phyloP scores from a whole-genome alignment of 35 echinoderm and acorn worm species.

The Eucidaris tribuloides region DNA sequence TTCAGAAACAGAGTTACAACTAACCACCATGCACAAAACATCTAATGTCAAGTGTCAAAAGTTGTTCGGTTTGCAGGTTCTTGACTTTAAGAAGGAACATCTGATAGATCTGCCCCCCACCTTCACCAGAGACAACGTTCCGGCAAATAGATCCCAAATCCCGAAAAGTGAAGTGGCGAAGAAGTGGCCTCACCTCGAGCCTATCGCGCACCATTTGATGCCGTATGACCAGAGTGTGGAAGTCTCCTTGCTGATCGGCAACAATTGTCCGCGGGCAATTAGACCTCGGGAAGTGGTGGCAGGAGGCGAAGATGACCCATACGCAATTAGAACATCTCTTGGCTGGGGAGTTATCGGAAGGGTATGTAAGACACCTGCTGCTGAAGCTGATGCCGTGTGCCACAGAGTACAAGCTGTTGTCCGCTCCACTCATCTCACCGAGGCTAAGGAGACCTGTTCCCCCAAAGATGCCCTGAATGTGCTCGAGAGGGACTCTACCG shows the following conservation, averaged over 20 bases:
- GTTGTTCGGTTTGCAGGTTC: conserved; percentile 5
- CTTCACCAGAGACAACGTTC: conserved; percentile 45
- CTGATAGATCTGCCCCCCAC: conserved; percentile 9
- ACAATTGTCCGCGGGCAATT: conserved; percentile 6
- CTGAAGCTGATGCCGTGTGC: neutral
- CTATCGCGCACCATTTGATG: conserved; percentile 29
- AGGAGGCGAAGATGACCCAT: conserved; percentile 47
- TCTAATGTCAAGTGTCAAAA: neutral
- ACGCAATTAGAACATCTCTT: conserved; percentile 24
- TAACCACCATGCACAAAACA: conserved; percentile 38
- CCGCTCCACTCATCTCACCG: neutral
- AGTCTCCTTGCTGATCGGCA: conserved; percentile 12
- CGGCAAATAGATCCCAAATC: conserved; percentile 47
- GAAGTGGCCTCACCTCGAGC: conserved; percentile 28
- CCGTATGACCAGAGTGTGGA: conserved; percentile 2
- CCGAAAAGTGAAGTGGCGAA: conserved; percentile 22
- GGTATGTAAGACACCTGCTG: neutral
- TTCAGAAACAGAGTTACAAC: neutral
- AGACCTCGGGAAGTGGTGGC: conserved; percentile 26
- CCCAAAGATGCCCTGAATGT: neutral
- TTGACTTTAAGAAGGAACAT: neutral
- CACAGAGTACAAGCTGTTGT: neutral
- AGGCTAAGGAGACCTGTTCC: neutral
- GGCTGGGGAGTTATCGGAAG: conserved; percentile 51
- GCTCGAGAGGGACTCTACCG: neutral